phyloP scores from a whole-genome alignment of 2,113 vertebrate genomes.

The Myotis davidii region DNA sequence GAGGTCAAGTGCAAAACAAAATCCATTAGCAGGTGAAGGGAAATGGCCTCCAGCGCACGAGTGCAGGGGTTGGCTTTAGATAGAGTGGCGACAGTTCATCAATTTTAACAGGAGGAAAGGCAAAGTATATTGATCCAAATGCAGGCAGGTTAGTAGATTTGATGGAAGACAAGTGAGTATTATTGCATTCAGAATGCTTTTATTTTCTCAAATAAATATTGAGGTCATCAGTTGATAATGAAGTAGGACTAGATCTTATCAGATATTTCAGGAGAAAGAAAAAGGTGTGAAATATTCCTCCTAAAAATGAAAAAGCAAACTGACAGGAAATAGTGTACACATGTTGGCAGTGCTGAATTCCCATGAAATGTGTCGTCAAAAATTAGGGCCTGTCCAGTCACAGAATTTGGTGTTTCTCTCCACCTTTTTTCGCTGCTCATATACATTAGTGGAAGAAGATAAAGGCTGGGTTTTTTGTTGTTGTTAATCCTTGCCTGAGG shows the following conservation, averaged over 20 bases:
- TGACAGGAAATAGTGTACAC: neutral
- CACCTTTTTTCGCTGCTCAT: neutral
- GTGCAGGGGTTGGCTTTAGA: neutral
- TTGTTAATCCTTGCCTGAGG: too few relatives aligned
- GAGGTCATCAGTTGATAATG: neutral
- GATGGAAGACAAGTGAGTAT: neutral
- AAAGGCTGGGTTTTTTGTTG: neutral
- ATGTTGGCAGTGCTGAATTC: neutral
- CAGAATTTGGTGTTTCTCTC: neutral
- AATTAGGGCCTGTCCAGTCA: neutral
- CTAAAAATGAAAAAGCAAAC: neutral
- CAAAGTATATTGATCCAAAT: conserved; percentile 12
- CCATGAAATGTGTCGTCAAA: neutral
- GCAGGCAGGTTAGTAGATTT: conserved; percentile 23
- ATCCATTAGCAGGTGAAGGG: conserved; percentile 16
- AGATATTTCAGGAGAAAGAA: neutral
- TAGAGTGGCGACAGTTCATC: neutral
- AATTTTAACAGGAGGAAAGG: conserved; percentile 21
- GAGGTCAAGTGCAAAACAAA: neutral
- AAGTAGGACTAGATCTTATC: neutral
- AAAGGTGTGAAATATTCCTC: neutral
- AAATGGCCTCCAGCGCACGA: neutral
- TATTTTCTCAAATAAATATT: conserved; percentile 51
- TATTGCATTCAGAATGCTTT: conserved; percentile 30
- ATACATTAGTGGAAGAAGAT: neutral